These are phyloP conservation scores for Probosciger aterrimus DNA, from an alignment of 2,113 vertebrate species.

Conservation along the genomic window DNA sequence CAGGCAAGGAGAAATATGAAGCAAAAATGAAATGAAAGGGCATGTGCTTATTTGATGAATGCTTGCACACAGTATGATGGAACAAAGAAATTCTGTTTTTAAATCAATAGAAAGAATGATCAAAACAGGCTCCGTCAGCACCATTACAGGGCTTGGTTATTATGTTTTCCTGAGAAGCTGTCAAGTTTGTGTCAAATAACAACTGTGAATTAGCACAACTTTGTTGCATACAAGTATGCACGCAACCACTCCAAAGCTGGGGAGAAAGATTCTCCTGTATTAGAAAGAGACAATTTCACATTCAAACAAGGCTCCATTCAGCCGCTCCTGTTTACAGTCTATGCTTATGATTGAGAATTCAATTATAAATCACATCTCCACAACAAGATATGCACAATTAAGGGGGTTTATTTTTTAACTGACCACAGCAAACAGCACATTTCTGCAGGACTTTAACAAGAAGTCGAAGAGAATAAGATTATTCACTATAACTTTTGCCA, in stretches of 20 bases:
- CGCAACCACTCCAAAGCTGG: background rate
- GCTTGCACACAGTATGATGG: background rate
- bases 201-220: background rate
- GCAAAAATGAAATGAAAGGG: background rate
- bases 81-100: slow-evolving; percentile 46
- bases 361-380: background rate
- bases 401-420: background rate
- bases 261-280: background rate
- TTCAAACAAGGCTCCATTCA: background rate
- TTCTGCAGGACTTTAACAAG: background rate
- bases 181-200: background rate
- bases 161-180: background rate
- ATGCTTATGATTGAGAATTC: background rate
- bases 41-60: slow-evolving; percentile 6
- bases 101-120: slow-evolving; percentile 16
- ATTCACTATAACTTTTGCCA: background rate
- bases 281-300: background rate
- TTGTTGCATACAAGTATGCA: background rate
- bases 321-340: background rate
- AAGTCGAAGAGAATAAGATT: background rate
- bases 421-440: background rate
- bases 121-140: background rate
- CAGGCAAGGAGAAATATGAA: background rate
- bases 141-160: background rate
- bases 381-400: background rate